phyloP scores from a whole-genome alignment of 2,888 invertebrate species.

The Lithodes maja region DNA sequence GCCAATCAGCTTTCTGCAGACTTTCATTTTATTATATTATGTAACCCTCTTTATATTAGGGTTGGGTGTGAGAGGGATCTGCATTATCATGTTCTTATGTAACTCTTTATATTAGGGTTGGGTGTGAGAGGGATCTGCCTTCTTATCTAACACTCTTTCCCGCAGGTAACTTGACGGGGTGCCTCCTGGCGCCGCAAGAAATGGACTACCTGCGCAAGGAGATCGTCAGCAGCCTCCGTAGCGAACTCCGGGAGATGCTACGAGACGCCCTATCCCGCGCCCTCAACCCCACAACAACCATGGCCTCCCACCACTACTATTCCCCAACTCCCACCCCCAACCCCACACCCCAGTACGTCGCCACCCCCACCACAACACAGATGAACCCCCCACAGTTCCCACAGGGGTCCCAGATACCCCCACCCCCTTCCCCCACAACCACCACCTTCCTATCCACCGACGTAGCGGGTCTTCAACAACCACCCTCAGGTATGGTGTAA shows the following conservation, averaged over 20 bases:
- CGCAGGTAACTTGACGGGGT: constrained; percentile 67
- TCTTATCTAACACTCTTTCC: neutral
- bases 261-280: constrained; percentile 64
- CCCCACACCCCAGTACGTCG: constrained; percentile 52
- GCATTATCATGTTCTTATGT: too few species aligned
- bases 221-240: constrained; percentile 73
- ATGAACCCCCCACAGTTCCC: constrained; percentile 48
- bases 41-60: too few species aligned
- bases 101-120: too few species aligned
- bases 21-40: too few species aligned
- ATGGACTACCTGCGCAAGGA: constrained; percentile 74
- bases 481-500: neutral
- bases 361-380: constrained; percentile 50
- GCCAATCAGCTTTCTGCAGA: too few species aligned
- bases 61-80: too few species aligned
- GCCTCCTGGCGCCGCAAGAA: constrained; percentile 72
- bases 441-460: neutral
- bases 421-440: neutral
- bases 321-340: constrained; percentile 61
- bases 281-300: constrained; percentile 59
- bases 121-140: neutral
- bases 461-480: neutral
- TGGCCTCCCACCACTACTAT: constrained; percentile 48
- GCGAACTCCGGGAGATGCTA: constrained; percentile 73
- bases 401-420: neutral